These are phyloP conservation scores for Ctenomys sociabilis DNA, from an alignment of 2,113 vertebrate genomes.

Conservation along the genomic window DNA sequence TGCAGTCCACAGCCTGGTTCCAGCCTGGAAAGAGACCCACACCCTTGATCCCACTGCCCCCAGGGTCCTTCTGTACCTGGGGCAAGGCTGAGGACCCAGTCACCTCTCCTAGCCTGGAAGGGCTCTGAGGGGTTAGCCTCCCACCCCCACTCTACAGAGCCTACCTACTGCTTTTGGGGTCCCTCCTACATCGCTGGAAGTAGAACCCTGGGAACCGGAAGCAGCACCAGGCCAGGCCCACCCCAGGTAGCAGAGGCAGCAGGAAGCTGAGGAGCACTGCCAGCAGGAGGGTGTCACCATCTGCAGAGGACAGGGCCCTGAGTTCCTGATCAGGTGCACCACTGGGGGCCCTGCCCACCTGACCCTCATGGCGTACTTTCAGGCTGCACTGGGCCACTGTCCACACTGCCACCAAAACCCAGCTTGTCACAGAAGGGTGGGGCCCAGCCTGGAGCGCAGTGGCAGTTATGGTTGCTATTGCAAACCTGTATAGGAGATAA, in stretches of 20 bases:
- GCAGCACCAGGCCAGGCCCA: constrained; percentile 89
- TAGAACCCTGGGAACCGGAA: constrained; percentile 86
- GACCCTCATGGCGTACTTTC: constrained; percentile 86
- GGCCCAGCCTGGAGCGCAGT: constrained; percentile 93
- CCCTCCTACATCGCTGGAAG: constrained; percentile 86
- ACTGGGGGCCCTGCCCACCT: rapidly evolving
- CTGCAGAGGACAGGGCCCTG: constrained; percentile 80
- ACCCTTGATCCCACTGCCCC: not conserved
- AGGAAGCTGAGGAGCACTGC: constrained; percentile 90
- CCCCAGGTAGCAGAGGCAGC: constrained; percentile 87
- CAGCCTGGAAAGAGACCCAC: not conserved
- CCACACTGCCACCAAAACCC: constrained; percentile 93
- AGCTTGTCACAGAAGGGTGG: constrained; percentile 94
- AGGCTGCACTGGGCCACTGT: constrained; percentile 93
- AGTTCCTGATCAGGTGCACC: not conserved
- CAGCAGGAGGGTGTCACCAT: constrained; percentile 83
- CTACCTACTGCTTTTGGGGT: constrained; percentile 77
- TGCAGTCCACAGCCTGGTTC: not conserved
- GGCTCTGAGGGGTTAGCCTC: not conserved
- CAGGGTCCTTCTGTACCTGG: not conserved
- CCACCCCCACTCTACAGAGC: not conserved
- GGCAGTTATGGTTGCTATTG: constrained; percentile 97
- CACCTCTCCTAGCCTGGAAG: not conserved
- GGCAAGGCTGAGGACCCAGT: not conserved
- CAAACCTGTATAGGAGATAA: constrained; percentile 89